Conservation (phyloP, 2,888 invertebrate genomes). For the Nemotelus nigrinus region DNA sequence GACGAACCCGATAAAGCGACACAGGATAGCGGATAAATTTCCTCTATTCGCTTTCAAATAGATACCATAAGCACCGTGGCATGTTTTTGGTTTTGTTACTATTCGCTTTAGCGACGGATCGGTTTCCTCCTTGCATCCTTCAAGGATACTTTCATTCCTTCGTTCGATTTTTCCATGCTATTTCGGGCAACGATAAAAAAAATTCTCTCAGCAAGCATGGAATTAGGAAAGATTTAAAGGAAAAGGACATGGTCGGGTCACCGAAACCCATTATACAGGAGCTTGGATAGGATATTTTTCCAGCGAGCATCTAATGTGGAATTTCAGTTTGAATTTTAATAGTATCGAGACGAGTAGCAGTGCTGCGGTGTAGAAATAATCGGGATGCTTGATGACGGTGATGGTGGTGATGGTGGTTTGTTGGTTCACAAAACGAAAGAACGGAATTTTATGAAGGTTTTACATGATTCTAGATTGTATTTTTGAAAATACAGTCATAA, state of each 20-base stretch:
- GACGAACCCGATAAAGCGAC: slow-evolving; percentile 30
- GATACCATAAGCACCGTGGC: slow-evolving; percentile 7
- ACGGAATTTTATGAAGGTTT: slow-evolving; percentile 40
- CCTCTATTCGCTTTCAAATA: slow-evolving; percentile 12
- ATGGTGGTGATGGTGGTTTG: not conserved
- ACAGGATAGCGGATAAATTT: slow-evolving; percentile 29
- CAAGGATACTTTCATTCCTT: not conserved
- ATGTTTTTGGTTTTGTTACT: slow-evolving; percentile 8
- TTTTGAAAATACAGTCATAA: slow-evolving; percentile 11
- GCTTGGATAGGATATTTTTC: slow-evolving; percentile 20
- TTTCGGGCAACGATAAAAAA: not conserved
- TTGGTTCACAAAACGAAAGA: not conserved
- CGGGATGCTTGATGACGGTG: not conserved
- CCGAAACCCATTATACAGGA: slow-evolving; percentile 39
- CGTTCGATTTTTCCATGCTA: slow-evolving; percentile 1
- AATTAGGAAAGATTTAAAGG: slow-evolving; percentile 40
- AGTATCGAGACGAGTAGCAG: not conserved
- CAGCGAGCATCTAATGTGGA: slow-evolving; percentile 30
- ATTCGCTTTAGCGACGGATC: not conserved
- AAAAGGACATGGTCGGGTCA: slow-evolving; percentile 43
- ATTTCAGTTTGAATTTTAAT: slow-evolving; percentile 40
- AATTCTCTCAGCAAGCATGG: not conserved
- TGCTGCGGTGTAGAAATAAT: not conserved
- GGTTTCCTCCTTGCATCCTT: not conserved
- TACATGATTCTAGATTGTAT: slow-evolving; percentile 16